phyloP scores from a whole-genome alignment of 2,113 vertebrate genomes.

The Crocuta crocuta region DNA sequence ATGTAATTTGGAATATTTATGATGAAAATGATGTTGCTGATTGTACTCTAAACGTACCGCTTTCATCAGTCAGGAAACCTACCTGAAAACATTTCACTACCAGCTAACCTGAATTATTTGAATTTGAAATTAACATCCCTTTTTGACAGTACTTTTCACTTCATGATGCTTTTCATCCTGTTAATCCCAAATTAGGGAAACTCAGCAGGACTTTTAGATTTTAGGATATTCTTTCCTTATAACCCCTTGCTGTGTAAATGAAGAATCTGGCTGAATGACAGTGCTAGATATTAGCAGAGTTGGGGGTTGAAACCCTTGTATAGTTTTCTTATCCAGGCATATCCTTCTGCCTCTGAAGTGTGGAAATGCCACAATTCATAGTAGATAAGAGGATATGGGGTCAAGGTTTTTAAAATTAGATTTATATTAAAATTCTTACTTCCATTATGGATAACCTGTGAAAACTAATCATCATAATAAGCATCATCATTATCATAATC shows the following conservation, averaged over 20 bases:
- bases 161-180: background rate
- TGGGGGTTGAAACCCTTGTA: background rate
- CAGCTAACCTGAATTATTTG: background rate
- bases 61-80: background rate
- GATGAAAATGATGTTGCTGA: background rate
- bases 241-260: background rate
- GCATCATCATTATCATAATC: background rate
- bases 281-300: background rate
- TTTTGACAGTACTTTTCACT: background rate
- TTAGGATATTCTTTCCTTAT: background rate
- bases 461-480: background rate
- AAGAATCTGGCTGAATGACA: background rate
- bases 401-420: background rate
- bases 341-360: background rate
- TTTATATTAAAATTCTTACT: background rate
- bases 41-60: background rate
- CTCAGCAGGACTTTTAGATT: background rate
- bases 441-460: background rate
- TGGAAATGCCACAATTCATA: background rate
- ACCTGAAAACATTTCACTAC: background rate
- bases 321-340: background rate
- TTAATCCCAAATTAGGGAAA: background rate
- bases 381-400: background rate
- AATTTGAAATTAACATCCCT: conserved; percentile 28
- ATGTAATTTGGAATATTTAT: background rate